Conservation (phyloP, 2,797 vertebrate species). For the Acropternis orthonyx region DNA sequence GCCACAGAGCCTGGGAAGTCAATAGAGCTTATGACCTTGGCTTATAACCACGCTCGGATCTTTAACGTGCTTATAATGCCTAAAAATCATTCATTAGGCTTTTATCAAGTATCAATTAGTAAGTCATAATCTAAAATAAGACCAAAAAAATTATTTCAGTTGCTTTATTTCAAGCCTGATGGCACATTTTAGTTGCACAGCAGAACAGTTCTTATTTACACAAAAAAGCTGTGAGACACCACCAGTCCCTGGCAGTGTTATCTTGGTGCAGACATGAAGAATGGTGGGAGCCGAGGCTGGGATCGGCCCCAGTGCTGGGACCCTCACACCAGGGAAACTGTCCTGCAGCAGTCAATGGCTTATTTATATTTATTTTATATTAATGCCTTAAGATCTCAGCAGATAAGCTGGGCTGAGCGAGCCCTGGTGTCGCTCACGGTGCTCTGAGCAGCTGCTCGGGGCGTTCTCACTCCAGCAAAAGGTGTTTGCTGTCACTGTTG, state of each 20-base stretch:
- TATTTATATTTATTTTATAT: neutral
- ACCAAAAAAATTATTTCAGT: neutral
- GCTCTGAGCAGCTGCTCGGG: neutral
- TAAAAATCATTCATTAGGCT: neutral
- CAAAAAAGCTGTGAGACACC: neutral
- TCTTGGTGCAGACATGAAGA: neutral
- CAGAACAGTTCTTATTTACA: neutral
- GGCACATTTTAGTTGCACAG: neutral
- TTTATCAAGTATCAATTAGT: slow-evolving; percentile 7
- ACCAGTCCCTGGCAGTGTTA: fast-evolving
- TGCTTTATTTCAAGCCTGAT: neutral
- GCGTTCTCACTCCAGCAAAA: neutral
- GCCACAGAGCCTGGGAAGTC: slow-evolving; percentile 5
- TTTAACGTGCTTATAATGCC: neutral
- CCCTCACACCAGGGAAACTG: neutral
- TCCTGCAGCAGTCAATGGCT: neutral
- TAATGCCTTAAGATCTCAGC: neutral
- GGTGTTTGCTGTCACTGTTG: neutral
- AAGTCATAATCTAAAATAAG: neutral
- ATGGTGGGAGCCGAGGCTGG: neutral
- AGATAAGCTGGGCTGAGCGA: neutral
- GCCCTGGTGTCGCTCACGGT: neutral
- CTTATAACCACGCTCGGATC: neutral
- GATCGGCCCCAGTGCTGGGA: neutral
- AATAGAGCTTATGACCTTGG: slow-evolving; percentile 20